phyloP scores from a whole-genome alignment of 2,888 invertebrate species.

The Crioceris asparagi region DNA sequence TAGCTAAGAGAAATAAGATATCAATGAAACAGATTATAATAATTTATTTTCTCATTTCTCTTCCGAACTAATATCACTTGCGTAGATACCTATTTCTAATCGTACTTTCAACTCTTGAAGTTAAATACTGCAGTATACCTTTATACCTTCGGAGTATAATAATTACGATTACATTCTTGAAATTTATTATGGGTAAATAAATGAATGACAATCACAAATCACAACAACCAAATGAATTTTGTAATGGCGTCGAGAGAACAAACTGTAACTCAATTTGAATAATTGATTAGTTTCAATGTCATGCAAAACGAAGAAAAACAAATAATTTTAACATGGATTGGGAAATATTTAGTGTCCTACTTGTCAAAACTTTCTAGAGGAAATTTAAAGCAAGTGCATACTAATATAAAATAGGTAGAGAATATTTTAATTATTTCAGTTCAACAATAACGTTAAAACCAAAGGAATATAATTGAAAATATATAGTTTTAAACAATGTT shows the following conservation, averaged over 20 bases:
- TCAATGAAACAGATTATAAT: too few species aligned
- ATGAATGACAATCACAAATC: too few species aligned
- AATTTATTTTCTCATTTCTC: too few species aligned
- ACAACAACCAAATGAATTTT: too few species aligned
- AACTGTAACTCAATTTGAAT: slow-evolving; percentile 17
- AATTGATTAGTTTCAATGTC: slow-evolving; percentile 32
- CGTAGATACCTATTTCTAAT: too few species aligned
- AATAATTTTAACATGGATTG: slow-evolving; percentile 24
- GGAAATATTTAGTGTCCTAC: slow-evolving; percentile 32
- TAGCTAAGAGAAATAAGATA: too few species aligned
- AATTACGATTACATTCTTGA: too few species aligned
- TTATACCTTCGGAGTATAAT: too few species aligned
- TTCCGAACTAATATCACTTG: too few species aligned
- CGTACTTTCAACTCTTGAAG: too few species aligned
- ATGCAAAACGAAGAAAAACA: slow-evolving; percentile 23
- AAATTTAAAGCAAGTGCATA: slow-evolving; percentile 13
- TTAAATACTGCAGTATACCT: too few species aligned
- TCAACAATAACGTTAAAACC: slow-evolving; percentile 1
- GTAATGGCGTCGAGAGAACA: background rate
- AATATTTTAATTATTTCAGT: background rate
- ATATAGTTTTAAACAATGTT: slow-evolving; percentile 28
- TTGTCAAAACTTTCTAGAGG: slow-evolving; percentile 30
- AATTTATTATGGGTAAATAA: too few species aligned
- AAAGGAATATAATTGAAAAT: slow-evolving; percentile 21
- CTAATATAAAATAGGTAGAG: slow-evolving; percentile 3